phyloP scores from a whole-genome alignment of 2,113 vertebrate genomes.

The Poicephalus gulielmi region DNA sequence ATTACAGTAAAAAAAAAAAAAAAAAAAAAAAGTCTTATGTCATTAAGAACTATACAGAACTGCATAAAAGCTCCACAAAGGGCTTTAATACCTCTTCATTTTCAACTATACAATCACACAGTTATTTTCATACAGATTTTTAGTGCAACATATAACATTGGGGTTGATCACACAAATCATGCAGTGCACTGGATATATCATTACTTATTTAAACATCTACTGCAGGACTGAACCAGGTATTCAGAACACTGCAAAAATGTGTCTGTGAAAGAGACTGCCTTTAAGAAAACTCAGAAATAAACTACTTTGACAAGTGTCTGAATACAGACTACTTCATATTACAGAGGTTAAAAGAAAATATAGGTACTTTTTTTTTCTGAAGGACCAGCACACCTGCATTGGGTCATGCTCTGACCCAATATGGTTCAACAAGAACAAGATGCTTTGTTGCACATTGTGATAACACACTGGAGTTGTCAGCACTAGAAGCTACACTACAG shows the following conservation, averaged over 20 bases:
- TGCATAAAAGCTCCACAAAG: not conserved
- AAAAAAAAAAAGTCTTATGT: not conserved
- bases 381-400: not conserved
- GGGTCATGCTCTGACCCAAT: not conserved
- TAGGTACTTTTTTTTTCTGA: not conserved
- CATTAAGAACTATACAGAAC: not conserved
- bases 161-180: not conserved
- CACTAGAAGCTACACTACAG: not conserved
- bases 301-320: not conserved
- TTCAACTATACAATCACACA: not conserved
- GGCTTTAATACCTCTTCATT: not conserved
- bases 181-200: not conserved
- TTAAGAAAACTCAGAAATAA: not conserved
- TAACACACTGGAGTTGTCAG: not conserved
- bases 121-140: not conserved
- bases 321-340: not conserved
- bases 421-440: not conserved
- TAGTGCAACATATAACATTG: not conserved
- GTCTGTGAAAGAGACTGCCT: not conserved
- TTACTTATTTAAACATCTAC: not conserved
- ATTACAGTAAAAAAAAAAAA: not conserved
- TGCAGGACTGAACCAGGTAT: not conserved
- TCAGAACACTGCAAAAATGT: not conserved
- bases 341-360: not conserved
- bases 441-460: not conserved